Evolutionary conservation across 2,797 vertebrate species (phyloP), one percentile per base, ranked within the genome.

Genomic region (Xerus rutilus): DNA sequence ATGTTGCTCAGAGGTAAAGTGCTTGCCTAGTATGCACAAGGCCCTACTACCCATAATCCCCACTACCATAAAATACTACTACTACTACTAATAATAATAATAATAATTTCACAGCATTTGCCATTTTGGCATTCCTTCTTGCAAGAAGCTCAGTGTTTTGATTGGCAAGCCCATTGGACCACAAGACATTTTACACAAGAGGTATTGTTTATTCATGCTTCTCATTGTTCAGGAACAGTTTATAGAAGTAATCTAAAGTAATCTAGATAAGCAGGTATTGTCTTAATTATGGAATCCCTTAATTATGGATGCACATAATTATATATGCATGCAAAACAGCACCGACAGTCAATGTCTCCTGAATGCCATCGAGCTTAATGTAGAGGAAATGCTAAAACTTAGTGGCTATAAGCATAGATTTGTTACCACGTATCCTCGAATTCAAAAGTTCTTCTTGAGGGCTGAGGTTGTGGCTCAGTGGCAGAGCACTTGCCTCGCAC

Each of bases 171-270:
- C 79, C 39, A 45, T 14, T 28, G 9, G 11, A 65, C n/a, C 83
- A 96, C 52, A 85, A 57, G 83, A 79, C 30, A 86, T 59, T 96
- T 83, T 84, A 90, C 64, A 39, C 30, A 88, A 23, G 59, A 74
- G 72, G 1, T 43, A 59, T 85, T 92, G 59, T n/a, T 79, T 77
- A 81, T 32, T 65, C 43, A 86, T 43, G 59, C 12, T 15, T 86
- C 15, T 1, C 7, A 35, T 9, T 86, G 79, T 90, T 82, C 5
- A 39, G 72, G 64, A 92, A 93, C 11, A 9, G 69, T 62, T 72
- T 67, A 32, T 3, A 3, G 14, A 81, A 7, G 49, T 72, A 93
- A 39, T 39, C 39, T 39, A 39, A 39, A 86, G 18, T 88, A 87
- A 65, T 89, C 12, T 86, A n/a, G 25, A 89, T 52, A 89, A 82